Base-by-base conservation (phyloP, 2,797 vertebrate species). In the Rhyacichthys aspro region DNA sequence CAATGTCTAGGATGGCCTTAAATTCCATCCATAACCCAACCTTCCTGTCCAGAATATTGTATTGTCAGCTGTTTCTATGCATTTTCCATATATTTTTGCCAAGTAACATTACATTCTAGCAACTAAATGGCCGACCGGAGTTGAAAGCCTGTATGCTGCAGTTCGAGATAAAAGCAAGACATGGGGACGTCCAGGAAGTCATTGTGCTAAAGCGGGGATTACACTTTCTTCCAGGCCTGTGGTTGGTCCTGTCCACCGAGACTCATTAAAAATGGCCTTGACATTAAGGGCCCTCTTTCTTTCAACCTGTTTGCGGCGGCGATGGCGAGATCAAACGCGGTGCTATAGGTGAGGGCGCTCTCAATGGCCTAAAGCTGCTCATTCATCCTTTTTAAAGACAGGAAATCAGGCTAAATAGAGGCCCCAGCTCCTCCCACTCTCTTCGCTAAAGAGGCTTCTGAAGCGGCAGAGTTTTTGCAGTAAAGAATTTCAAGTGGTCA, bases 321-420 rank as follows among this genome's bases (percentile, higher is more conserved):
- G 77, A 83, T 81, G 89, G 74, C 55, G 76, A 92, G 90, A 94
- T 93, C 92, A 93, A 93, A 93, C 77, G 0, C 43, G 72, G 67
- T 61, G 74, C 88, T 77, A 85, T 87, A 90, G 85, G 85, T 89
- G 81, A 89, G 81, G 78, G 88, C 73, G 59, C 65, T 83, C 80
- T 87, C 82, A 89, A 89, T 88, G 83, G 89, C 84, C 88, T 87
- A 85, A 90, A 89, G 89, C 86, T 87, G 86, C 58, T 84, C 84
- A 92, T 94, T 91, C 89, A 92, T 89, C 86, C 75, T 84, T 86
- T 90, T 86, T 73, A 86, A 86, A 87, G 86, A 90, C 86, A 89
- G 89, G 79, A 90, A 92, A 91, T 90, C 88, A 86, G 85, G 83
- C 86, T 91, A 88, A 92, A 93, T 89, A 86, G 89, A 82, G 72